Percentiles rank a stretch among this genome's conserved stretches.
These are phyloP conservation scores for Plagodis dolabraria DNA, from an alignment of 2,888 invertebrate genomes.

Conservation along the genomic window DNA sequence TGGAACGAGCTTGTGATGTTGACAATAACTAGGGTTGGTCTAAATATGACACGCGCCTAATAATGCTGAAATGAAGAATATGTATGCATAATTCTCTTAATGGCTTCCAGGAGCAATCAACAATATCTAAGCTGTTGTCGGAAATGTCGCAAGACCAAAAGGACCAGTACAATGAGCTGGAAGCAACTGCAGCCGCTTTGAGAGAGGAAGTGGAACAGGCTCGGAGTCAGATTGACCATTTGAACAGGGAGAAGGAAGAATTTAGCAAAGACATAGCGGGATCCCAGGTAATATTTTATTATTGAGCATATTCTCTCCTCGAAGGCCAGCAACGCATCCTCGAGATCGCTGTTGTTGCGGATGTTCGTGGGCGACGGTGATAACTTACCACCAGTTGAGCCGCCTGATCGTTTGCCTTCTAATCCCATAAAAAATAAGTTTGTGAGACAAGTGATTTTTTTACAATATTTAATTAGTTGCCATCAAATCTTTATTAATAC, in stretches of 20 bases:
- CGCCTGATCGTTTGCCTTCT: no score
- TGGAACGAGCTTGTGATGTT: no score
- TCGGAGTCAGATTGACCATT: conserved; percentile 86
- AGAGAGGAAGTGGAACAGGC: conserved; percentile 83
- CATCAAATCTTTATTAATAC: no score
- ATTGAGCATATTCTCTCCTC: no score
- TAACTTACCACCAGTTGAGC: no score
- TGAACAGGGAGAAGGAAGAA: conserved; percentile 86
- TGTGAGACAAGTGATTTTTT: no score
- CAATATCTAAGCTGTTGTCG: conserved; percentile 86
- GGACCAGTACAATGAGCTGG: conserved; percentile 79
- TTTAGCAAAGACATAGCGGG: conserved; percentile 88
- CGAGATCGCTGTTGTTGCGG: no score
- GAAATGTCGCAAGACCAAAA: conserved; percentile 87
- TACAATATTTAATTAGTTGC: background rate
- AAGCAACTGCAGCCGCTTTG: conserved; percentile 75
- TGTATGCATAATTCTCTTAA: background rate
- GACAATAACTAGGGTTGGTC: no score
- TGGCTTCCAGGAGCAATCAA: conserved; percentile 83
- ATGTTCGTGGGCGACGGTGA: no score
- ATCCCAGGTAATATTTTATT: conserved; percentile 85
- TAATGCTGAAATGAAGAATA: background rate
- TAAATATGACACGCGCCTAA: no score
- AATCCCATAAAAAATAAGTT: no score
- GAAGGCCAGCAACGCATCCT: no score